A percentile compares a stretch with the other conserved stretches of the same genome.
phyloP scores from a whole-genome alignment of 2,113 vertebrate species.

The Gallinago media region DNA sequence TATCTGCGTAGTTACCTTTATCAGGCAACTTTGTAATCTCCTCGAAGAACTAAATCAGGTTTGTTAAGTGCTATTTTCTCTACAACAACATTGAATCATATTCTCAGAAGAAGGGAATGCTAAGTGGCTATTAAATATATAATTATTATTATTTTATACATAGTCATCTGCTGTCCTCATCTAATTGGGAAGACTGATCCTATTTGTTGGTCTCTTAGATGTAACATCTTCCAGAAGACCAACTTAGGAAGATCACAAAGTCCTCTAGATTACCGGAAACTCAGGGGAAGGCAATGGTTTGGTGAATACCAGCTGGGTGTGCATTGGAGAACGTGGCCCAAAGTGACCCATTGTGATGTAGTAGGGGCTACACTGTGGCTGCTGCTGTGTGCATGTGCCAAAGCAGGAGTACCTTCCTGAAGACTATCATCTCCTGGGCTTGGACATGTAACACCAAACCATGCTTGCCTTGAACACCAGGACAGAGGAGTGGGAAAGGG shows the following conservation, averaged over 20 bases:
- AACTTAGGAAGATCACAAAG: neutral
- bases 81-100: conserved; percentile 48
- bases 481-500: neutral
- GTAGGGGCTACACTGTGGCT: neutral
- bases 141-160: neutral
- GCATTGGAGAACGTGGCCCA: accelerated
- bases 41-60: conserved; percentile 52
- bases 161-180: neutral
- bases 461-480: neutral
- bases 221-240: neutral
- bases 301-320: neutral
- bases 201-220: neutral
- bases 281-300: neutral
- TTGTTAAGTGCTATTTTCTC: conserved; percentile 59
- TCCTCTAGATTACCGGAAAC: neutral
- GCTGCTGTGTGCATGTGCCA: neutral
- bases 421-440: neutral
- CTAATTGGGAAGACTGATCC: neutral
- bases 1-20: conserved; percentile 68
- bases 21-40: conserved; percentile 54
- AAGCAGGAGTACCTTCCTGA: neutral
- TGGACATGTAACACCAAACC: neutral
- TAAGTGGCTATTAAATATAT: neutral
- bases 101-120: neutral
- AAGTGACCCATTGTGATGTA: accelerated